A percentile compares a stretch with the other conserved stretches of the same genome.
These are phyloP conservation scores for Canis aureus DNA, from an alignment of 2,113 vertebrate species.

Conservation along the genomic window DNA sequence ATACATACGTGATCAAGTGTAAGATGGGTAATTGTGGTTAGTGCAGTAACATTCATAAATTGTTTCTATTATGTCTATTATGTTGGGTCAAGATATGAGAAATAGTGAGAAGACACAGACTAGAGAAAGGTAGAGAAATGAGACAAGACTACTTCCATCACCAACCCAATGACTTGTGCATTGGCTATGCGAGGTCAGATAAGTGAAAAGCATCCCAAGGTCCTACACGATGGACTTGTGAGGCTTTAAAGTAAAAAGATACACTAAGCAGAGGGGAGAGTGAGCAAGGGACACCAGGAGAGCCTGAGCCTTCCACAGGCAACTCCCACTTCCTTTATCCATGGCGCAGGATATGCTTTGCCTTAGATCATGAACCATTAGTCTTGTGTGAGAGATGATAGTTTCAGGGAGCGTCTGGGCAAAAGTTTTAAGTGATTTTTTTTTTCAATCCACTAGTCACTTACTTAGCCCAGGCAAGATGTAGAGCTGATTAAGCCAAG, in stretches of 20 bases:
- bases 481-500: not conserved
- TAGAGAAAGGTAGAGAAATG: not conserved
- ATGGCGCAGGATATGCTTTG: accelerated
- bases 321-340: too few relatives aligned
- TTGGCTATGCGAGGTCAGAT: too few relatives aligned
- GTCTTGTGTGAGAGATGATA: not conserved
- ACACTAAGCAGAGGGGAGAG: too few relatives aligned
- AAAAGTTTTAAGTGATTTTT: too few relatives aligned
- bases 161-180: not conserved
- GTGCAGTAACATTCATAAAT: too few relatives aligned
- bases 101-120: not conserved
- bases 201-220: not conserved
- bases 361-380: not conserved
- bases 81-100: not conserved
- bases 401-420: not conserved
- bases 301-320: not conserved
- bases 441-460: not conserved
- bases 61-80: not conserved
- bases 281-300: accelerated
- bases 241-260: not conserved
- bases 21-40: not conserved
- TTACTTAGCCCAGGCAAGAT: not conserved
- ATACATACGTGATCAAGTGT: not conserved
- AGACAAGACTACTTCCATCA: not conserved
- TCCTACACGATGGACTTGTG: too few relatives aligned